Conservation (phyloP, 2,888 invertebrate species). For the Mayetiola destructor region DNA sequence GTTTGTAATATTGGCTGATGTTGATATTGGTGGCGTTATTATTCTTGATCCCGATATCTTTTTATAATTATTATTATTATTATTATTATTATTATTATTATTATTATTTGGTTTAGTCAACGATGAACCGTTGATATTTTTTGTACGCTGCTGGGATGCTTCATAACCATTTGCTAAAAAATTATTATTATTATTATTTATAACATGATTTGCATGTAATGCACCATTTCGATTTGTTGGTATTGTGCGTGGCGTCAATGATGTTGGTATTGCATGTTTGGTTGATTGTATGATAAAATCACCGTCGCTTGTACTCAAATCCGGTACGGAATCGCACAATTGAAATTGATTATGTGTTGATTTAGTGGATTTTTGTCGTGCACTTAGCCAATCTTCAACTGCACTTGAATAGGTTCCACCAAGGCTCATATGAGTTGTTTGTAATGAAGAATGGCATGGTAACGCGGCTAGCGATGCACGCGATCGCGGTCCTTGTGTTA, state of each 20-base stretch:
- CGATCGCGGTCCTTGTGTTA: conserved; percentile 33
- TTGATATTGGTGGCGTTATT: neutral
- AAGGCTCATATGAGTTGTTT: conserved; percentile 31
- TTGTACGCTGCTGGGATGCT: too few relatives aligned
- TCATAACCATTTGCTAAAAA: conserved; percentile 25
- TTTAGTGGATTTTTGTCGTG: conserved; percentile 33
- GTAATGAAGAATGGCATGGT: conserved; percentile 32
- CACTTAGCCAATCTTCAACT: conserved; percentile 42
- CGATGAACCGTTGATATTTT: conserved; percentile 18
- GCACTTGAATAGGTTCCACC: conserved; percentile 38
- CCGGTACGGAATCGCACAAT: conserved; percentile 34
- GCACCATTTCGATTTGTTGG: conserved; percentile 20
- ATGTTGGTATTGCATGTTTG: neutral
- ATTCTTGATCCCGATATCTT: neutral
- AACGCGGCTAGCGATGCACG: conserved; percentile 34
- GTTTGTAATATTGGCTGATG: neutral
- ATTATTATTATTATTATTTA: neutral
- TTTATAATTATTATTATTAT: conserved; percentile 20
- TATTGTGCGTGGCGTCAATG: conserved; percentile 30
- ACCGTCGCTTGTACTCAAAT: conserved; percentile 33
- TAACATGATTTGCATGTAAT: neutral
- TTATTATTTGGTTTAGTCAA: neutral
- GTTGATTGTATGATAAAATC: neutral
- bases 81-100: conserved; percentile 11
- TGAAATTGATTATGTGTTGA: conserved; percentile 33